phyloP scores from a whole-genome alignment of 2,113 vertebrate species.

The Oncorhynchus kisutch region DNA sequence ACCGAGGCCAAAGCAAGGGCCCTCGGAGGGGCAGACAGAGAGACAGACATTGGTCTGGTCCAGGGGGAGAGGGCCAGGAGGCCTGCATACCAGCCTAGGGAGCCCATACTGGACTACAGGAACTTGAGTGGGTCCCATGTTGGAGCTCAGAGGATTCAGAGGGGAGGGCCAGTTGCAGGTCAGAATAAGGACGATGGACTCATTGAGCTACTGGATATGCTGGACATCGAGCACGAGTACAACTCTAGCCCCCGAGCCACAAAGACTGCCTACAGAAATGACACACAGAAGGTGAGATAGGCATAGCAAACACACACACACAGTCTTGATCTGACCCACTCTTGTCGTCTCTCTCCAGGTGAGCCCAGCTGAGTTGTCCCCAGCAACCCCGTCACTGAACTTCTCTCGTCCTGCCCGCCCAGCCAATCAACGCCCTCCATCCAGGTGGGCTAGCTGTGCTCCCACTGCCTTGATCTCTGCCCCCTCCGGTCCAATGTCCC shows the following conservation, averaged over 20 bases:
- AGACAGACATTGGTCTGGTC: constrained; percentile 50
- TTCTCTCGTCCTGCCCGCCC: constrained; percentile 93
- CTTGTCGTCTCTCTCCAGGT: constrained; percentile 42
- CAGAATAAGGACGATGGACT: constrained; percentile 64
- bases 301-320: background rate
- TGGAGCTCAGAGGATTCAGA: constrained; percentile 52
- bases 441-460: constrained; percentile 86
- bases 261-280: constrained; percentile 51
- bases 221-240: constrained; percentile 78
- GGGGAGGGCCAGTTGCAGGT: constrained; percentile 33
- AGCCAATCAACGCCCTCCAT: constrained; percentile 89
- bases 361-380: constrained; percentile 48
- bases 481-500: constrained; percentile 66
- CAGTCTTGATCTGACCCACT: background rate
- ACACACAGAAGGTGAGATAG: constrained; percentile 59
- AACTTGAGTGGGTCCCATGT: constrained; percentile 71
- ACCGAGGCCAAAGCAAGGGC: constrained; percentile 54
- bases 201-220: constrained; percentile 78
- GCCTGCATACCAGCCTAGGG: constrained; percentile 74
- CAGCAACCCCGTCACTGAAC: constrained; percentile 66
- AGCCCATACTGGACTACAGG: constrained; percentile 83
- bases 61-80: constrained; percentile 74
- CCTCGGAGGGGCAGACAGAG: constrained; percentile 47
- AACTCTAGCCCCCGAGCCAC: constrained; percentile 63
- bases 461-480: constrained; percentile 59